These are phyloP conservation scores for Drosophila histrio DNA, from an alignment of 2,888 invertebrate species.

Conservation along the genomic window DNA sequence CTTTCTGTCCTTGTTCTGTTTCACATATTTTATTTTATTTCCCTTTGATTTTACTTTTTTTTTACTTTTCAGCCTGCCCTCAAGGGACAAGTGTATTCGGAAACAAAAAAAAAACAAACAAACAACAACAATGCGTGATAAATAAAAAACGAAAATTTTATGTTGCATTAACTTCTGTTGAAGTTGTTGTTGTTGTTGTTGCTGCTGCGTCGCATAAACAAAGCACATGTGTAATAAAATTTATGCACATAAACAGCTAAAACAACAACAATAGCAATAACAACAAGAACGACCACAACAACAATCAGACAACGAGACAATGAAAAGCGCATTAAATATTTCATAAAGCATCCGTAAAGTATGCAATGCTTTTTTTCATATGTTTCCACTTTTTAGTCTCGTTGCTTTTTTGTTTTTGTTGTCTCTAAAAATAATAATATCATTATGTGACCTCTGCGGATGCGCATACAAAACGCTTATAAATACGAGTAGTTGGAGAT, in stretches of 20 bases:
- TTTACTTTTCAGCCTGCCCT: conserved; percentile 28
- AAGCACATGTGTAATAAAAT: conserved; percentile 77
- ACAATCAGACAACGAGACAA: conserved; percentile 49
- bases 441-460: conserved; percentile 13
- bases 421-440: conserved; percentile 23
- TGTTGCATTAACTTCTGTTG: conserved; percentile 71
- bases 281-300: conserved; percentile 13
- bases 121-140: conserved; percentile 49
- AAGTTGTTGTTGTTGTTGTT: conserved; percentile 12
- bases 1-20: conserved; percentile 37
- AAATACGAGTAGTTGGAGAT: conserved; percentile 10
- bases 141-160: conserved; percentile 72
- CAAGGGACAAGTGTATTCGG: conserved; percentile 34
- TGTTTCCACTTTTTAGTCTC: not conserved
- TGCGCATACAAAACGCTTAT: conserved; percentile 44
- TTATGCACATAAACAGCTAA: conserved; percentile 69
- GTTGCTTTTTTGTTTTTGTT: not conserved
- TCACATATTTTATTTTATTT: conserved; percentile 54
- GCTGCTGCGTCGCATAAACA: conserved; percentile 64
- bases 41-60: conserved; percentile 57
- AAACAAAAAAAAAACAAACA: conserved; percentile 9
- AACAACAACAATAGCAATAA: conserved; percentile 25
- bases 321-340: conserved; percentile 74
- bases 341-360: conserved; percentile 63
- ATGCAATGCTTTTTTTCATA: conserved; percentile 32